Evolutionary conservation across 2,113 vertebrate genomes (phyloP).

Genomic region (Sebastes schlegelii): DNA sequence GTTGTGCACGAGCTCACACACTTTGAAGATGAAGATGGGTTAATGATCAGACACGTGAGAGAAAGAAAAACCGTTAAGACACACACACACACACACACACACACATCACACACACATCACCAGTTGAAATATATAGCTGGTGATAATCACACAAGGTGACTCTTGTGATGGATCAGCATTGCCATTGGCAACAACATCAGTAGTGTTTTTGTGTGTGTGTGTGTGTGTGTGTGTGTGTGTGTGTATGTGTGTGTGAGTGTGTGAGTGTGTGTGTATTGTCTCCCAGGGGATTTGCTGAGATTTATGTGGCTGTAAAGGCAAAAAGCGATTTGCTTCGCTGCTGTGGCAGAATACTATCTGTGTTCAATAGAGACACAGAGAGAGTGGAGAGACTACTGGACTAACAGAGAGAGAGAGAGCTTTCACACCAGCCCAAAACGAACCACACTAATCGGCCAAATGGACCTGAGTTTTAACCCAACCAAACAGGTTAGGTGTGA

Average conservation of each 20-base stretch:
- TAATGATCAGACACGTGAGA: neutral
- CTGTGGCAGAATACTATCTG: conserved; percentile 27
- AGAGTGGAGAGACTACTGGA: neutral
- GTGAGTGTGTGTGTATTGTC: conserved; percentile 20
- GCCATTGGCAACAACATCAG: conserved; percentile 27
- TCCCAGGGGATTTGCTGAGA: conserved; percentile 35
- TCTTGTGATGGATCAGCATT: conserved; percentile 48
- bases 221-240: conserved; percentile 5
- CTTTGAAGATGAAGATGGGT: neutral
- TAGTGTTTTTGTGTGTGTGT: conserved; percentile 1
- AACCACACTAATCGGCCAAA: too few species aligned
- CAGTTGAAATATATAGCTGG: conserved; percentile 18
- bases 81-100: neutral
- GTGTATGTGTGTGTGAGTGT: conserved; percentile 10
- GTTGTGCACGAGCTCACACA: neutral
- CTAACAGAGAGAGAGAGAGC: neutral
- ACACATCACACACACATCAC: neutral
- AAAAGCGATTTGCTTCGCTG: conserved; percentile 24
- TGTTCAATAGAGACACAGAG: conserved; percentile 34
- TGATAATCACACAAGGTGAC: conserved; percentile 64
- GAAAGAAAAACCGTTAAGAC: neutral
- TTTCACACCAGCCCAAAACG: too few species aligned
- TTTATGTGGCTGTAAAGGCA: conserved; percentile 51
- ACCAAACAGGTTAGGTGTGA: too few species aligned
- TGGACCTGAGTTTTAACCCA: too few species aligned